Evolutionary conservation across 2,113 vertebrate genomes (phyloP).

Genomic region (Vidua macroura): DNA sequence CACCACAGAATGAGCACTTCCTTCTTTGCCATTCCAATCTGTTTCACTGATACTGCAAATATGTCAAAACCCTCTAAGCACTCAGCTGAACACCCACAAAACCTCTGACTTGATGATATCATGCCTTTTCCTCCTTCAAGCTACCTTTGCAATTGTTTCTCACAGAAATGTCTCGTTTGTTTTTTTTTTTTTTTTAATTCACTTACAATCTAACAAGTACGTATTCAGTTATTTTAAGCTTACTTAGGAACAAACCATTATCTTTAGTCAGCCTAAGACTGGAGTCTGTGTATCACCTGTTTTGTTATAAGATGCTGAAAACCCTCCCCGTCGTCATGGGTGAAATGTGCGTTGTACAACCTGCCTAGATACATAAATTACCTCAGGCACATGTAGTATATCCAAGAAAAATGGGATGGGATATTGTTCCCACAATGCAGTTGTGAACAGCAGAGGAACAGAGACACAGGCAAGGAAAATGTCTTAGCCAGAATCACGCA

Average conservation of each 20-base stretch:
- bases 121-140: background rate
- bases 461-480: background rate
- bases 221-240: background rate
- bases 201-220: background rate
- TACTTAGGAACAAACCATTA: background rate
- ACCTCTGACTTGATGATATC: background rate
- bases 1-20: background rate
- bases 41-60: background rate
- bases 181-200: background rate
- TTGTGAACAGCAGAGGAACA: background rate
- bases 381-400: background rate
- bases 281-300: background rate
- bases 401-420: background rate
- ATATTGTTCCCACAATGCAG: background rate
- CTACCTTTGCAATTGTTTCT: background rate
- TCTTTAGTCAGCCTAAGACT: background rate
- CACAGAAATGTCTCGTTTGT: fast-evolving
- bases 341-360: background rate
- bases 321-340: background rate
- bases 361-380: background rate
- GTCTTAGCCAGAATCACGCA: background rate
- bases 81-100: background rate
- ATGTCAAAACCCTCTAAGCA: background rate
- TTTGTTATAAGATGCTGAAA: background rate
- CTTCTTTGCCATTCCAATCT: background rate